A percentile compares a stretch with the other conserved stretches of the same genome.
Conservation (phyloP, 2,888 invertebrate genomes). For the Tryphoninae sp. region DNA sequence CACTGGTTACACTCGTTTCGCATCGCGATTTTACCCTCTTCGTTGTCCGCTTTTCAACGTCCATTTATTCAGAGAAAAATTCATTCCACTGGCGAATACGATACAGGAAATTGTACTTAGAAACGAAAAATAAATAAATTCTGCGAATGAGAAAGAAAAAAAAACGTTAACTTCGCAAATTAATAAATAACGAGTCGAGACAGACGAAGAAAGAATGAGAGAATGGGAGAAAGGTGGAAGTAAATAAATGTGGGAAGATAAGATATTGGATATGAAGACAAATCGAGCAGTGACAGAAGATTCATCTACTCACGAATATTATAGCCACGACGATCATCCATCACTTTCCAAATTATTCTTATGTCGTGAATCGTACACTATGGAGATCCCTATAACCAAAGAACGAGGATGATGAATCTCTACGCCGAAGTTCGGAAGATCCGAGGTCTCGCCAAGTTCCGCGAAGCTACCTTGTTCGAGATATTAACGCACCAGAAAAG, state of each 20-base stretch:
- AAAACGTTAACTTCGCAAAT: not conserved
- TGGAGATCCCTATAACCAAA: conserved; percentile 32
- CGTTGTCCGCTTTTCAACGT: not conserved
- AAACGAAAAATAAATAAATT: not conserved
- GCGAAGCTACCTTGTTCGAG: conserved; percentile 25
- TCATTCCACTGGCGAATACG: not conserved
- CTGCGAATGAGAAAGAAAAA: not conserved
- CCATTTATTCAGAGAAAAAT: not conserved
- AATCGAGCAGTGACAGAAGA: conserved; percentile 33
- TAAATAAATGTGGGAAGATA: conserved; percentile 25
- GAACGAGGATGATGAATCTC: conserved; percentile 48
- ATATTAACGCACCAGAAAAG: conserved; percentile 46
- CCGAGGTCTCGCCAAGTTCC: conserved; percentile 34
- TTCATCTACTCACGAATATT: conserved; percentile 42
- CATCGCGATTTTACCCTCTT: conserved; percentile 10
- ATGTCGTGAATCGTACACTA: conserved; percentile 36
- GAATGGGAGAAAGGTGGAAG: not conserved
- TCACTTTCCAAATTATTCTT: conserved; percentile 56
- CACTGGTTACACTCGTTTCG: conserved; percentile 4
- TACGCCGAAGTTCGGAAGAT: conserved; percentile 14
- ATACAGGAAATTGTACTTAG: not conserved
- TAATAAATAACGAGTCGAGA: not conserved
- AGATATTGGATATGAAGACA: conserved; percentile 31
- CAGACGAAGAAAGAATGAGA: not conserved
- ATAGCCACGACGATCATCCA: conserved; percentile 38